These are phyloP conservation scores for Hecatera dysodea DNA, from an alignment of 2,888 invertebrate species.

Conservation along the genomic window DNA sequence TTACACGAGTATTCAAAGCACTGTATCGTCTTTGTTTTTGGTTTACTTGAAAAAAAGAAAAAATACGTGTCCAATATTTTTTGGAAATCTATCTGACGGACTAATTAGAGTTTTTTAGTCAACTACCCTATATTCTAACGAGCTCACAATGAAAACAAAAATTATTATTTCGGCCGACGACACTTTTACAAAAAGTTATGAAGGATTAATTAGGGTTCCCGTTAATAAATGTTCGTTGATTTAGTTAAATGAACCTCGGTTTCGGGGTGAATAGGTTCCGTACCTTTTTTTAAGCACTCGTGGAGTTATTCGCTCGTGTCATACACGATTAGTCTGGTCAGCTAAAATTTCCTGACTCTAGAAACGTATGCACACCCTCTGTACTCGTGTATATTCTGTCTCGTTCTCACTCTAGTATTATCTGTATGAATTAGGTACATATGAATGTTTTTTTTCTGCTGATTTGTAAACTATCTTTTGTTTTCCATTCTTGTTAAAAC, in stretches of 20 bases:
- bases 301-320: slow-evolving; percentile 53
- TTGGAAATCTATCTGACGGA: no score
- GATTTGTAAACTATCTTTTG: slow-evolving; percentile 9
- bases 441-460: background rate
- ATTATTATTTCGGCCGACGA: slow-evolving; percentile 71
- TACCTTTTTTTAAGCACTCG: slow-evolving; percentile 62
- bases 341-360: slow-evolving; percentile 51
- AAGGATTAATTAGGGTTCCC: slow-evolving; percentile 68
- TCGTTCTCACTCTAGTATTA: slow-evolving; percentile 5
- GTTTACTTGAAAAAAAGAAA: no score
- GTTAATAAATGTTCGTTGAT: slow-evolving; percentile 68
- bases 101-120: no score
- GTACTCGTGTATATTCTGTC: slow-evolving; percentile 25
- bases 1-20: no score
- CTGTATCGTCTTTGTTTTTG: no score
- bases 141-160: slow-evolving; percentile 69
- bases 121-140: no score
- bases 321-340: slow-evolving; percentile 54
- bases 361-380: slow-evolving; percentile 46
- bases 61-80: no score
- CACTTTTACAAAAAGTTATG: slow-evolving; percentile 68
- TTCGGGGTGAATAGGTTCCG: slow-evolving; percentile 60
- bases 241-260: slow-evolving; percentile 67
- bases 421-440: no score
- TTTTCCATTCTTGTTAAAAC: no score